Base-by-base conservation (phyloP, 2,113 vertebrate species). In the Cheilinus undulatus region DNA sequence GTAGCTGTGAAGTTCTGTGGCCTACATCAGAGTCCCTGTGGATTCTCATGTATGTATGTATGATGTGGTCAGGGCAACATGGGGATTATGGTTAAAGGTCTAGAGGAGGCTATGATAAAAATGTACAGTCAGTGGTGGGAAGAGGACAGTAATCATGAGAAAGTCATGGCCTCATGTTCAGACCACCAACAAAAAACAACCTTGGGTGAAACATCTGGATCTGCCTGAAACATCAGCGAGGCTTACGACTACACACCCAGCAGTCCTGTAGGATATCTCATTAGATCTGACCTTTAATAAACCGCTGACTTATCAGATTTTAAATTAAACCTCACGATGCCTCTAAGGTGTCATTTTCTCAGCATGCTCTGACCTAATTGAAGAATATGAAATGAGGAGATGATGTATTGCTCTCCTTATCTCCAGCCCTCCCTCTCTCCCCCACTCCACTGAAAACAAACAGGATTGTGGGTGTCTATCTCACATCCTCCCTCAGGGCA, bases 331-430 rank as follows among this genome's bases (percentile, higher is more conserved):
- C 19, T 1, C 20, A 19, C 5, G 1, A 15, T 28, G 62, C n/a
- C 50, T 30, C 24, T 75, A 50, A 54, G 72, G 45, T 83, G 60
- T 73, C 65, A 43, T 0, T 51, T 59, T 64, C 50, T 6, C 10
- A 27, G 17, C 20, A 30, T 30, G 3, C 27, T 13, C 9, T 56
- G 48, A 85, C 52, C 43, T 68, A 65, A 69, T 30, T 56, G 13
- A 63, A 49, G 23, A 83, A 46, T 60, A 67, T 69, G 27, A 76
- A 78, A 65, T 78, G 14, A 48, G 26, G n/a, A 46, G 27, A 83
- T 73, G 71, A 82, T 68, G 74, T 75, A 79, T 86, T 85, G 57
- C 64, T 86, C 75, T 67, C 43, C 34, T 80, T 79, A 70, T 86
- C 76, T 87, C 72, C 64, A 68, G 43, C 59, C 78, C 68, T 76